Conservation (phyloP, 2,888 invertebrate genomes). For the Globia sparganii region DNA sequence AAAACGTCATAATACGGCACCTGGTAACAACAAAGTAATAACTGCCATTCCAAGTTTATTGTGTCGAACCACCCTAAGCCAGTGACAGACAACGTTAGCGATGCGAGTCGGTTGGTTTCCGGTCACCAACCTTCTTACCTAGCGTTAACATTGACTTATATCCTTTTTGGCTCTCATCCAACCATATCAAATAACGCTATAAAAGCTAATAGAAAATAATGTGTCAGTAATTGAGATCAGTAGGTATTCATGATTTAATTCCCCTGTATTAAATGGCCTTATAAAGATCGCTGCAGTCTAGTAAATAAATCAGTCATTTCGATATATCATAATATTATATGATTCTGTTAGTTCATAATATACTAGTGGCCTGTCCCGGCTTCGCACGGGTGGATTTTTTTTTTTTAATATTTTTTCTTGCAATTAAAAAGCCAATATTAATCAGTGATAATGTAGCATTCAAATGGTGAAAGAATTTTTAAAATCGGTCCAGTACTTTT, state of each 20-base stretch:
- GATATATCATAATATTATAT: neutral
- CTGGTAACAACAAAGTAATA: constrained; percentile 6
- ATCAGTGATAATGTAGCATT: too few species aligned
- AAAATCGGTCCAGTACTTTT: too few species aligned
- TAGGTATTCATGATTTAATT: constrained; percentile 1
- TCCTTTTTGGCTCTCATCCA: constrained; percentile 32
- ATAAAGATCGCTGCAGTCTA: neutral
- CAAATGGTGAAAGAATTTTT: too few species aligned
- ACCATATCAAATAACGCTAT: constrained; percentile 6
- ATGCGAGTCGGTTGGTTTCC: constrained; percentile 25
- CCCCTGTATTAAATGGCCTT: constrained; percentile 4
- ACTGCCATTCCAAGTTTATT: neutral
- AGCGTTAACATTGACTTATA: constrained; percentile 37
- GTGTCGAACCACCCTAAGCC: constrained; percentile 29
- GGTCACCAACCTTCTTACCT: constrained; percentile 41
- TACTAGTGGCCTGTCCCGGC: too few species aligned
- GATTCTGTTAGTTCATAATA: neutral
- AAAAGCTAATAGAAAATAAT: constrained; percentile 6
- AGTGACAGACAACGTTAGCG: constrained; percentile 40
- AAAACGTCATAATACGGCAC: neutral
- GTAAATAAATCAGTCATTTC: constrained; percentile 7
- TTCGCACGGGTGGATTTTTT: too few species aligned
- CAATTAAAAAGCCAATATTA: too few species aligned
- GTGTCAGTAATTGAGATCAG: constrained; percentile 16
- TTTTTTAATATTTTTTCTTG: too few species aligned